phyloP scores from a whole-genome alignment of 2,888 invertebrate genomes.

The Abscondita cerata region DNA sequence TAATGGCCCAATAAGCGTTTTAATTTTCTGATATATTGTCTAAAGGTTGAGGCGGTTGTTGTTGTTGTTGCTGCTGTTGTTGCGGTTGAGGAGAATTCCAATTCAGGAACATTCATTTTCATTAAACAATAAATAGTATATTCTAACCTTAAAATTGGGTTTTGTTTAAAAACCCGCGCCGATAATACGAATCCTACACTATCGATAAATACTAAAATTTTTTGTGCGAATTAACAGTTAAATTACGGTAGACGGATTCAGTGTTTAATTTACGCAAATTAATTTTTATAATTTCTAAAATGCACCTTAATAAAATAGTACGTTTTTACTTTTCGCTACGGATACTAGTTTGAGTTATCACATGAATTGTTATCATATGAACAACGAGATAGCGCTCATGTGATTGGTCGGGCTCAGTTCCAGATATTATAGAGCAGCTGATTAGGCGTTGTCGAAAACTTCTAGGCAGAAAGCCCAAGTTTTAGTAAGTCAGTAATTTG shows the following conservation, averaged over 20 bases:
- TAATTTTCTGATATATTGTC: slow-evolving; percentile 90
- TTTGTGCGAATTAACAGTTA: too few relatives aligned
- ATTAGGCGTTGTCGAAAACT: slow-evolving; percentile 43
- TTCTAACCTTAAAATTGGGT: too few relatives aligned
- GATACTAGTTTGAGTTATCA: slow-evolving; percentile 36
- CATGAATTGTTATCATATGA: slow-evolving; percentile 44
- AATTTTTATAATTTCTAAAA: too few relatives aligned
- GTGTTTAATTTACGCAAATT: too few relatives aligned
- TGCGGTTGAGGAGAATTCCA: slow-evolving; percentile 56
- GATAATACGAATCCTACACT: too few relatives aligned
- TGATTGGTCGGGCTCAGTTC: slow-evolving; percentile 28
- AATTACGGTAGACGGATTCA: too few relatives aligned
- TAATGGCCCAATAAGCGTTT: slow-evolving; percentile 79
- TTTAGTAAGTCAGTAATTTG: neutral
- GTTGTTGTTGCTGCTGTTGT: slow-evolving; percentile 62
- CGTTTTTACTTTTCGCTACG: too few relatives aligned
- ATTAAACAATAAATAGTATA: too few relatives aligned
- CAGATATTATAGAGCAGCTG: slow-evolving; percentile 30
- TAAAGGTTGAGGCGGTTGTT: slow-evolving; percentile 72
- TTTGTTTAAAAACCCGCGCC: too few relatives aligned
- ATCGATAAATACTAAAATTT: too few relatives aligned
- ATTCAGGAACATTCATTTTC: slow-evolving; percentile 43
- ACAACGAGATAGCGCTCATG: slow-evolving; percentile 28
- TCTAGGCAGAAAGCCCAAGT: neutral
- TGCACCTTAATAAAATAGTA: too few relatives aligned